These are phyloP conservation scores for Drosophila yooni DNA, from an alignment of 2,888 invertebrate genomes.

Conservation along the genomic window DNA sequence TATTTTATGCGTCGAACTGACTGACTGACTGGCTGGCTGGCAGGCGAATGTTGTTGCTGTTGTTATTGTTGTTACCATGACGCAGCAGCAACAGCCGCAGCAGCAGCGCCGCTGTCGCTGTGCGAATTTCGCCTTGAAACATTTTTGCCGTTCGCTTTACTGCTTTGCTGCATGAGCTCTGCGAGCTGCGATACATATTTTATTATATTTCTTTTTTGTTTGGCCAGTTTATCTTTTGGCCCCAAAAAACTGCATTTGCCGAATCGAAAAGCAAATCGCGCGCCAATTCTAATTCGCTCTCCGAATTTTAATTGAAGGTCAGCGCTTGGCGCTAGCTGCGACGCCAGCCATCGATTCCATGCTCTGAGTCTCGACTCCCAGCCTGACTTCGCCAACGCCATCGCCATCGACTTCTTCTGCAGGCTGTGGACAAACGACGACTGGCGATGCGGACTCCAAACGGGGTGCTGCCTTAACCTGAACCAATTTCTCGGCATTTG, in stretches of 20 bases:
- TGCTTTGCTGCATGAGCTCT: slow-evolving; percentile 33
- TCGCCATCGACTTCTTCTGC: slow-evolving; percentile 52
- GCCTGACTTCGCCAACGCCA: slow-evolving; percentile 13
- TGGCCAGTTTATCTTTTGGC: slow-evolving; percentile 70
- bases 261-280: slow-evolving; percentile 64
- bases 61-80: slow-evolving; percentile 51
- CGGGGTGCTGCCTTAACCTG: slow-evolving; percentile 61
- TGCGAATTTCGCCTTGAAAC: slow-evolving; percentile 83
- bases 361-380: slow-evolving; percentile 16
- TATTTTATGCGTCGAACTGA: slow-evolving; percentile 74
- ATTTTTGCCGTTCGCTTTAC: slow-evolving; percentile 75
- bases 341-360: slow-evolving; percentile 19
- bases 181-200: slow-evolving; percentile 34
- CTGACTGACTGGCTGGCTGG: slow-evolving; percentile 55
- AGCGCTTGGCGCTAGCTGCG: slow-evolving; percentile 41
- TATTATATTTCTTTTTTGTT: slow-evolving; percentile 30
- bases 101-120: slow-evolving; percentile 48
- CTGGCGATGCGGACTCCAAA: slow-evolving; percentile 68
- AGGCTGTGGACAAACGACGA: slow-evolving; percentile 75
- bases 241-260: slow-evolving; percentile 59
- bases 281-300: slow-evolving; percentile 76
- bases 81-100: slow-evolving; percentile 52
- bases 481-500: slow-evolving; percentile 69
- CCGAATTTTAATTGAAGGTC: slow-evolving; percentile 73
- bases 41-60: slow-evolving; percentile 60